Conservation (phyloP, 2,888 invertebrate species). For the Alloscopus bannaensis region DNA sequence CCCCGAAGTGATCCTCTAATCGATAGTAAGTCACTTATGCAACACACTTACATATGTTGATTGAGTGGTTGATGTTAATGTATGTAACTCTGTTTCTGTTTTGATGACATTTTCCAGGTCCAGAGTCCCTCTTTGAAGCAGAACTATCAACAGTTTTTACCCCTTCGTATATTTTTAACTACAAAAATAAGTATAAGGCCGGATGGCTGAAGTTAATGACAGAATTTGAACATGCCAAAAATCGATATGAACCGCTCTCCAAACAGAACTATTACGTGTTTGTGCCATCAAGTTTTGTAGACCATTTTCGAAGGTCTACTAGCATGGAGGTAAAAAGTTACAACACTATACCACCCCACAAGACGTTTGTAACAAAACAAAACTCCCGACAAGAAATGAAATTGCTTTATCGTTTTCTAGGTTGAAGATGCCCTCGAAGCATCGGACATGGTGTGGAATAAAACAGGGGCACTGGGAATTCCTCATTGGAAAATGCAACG, state of each 20-base stretch:
- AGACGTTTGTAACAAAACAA: neutral
- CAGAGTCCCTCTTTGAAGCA: conserved; percentile 68
- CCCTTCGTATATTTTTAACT: conserved; percentile 70
- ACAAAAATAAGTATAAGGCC: conserved; percentile 71
- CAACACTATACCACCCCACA: neutral
- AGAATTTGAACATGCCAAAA: conserved; percentile 71
- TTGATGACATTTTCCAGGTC: conserved; percentile 58
- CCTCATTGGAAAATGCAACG: conserved; percentile 68
- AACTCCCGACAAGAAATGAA: conserved; percentile 1
- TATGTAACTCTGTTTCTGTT: conserved; percentile 16
- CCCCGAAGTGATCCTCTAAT: conserved; percentile 63
- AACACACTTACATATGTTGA: neutral
- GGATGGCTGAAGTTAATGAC: conserved; percentile 71
- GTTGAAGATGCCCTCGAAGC: conserved; percentile 68
- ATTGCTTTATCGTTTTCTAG: conserved; percentile 35
- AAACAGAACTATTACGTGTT: conserved; percentile 67
- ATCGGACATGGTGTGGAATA: conserved; percentile 69
- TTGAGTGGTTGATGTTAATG: neutral
- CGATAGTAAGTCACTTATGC: conserved; percentile 54
- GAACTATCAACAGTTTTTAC: conserved; percentile 68
- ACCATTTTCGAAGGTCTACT: conserved; percentile 67
- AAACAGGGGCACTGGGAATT: conserved; percentile 66
- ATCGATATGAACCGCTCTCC: conserved; percentile 67
- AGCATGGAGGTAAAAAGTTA: conserved; percentile 69
- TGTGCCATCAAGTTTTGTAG: conserved; percentile 69